Base-by-base conservation (phyloP, 2,888 invertebrate genomes). In the Andrena bucephala region DNA sequence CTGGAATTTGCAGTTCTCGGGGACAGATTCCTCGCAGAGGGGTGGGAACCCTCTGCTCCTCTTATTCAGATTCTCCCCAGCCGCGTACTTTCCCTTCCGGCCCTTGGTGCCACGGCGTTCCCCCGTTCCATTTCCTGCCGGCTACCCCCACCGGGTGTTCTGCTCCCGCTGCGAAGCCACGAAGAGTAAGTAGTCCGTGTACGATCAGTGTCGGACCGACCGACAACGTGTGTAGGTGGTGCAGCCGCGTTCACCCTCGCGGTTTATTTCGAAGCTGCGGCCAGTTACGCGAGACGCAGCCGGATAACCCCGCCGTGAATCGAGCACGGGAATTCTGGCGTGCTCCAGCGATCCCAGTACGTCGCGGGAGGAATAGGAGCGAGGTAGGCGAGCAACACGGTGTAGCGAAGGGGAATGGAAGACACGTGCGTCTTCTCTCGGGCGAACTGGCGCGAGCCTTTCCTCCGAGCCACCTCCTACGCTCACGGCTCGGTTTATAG, bases 141-240 rank as follows among this genome's bases (percentile, higher is more conserved):
- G 20, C 79, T 71, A 76, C 71, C 82, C 82, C 82, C 82, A 81
- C 82, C 67, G 75, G 65, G 65, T 24, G 60, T 54, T 75, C 62
- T 24, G 76, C 75, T 81, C 76, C 65, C 76, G 76, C 67, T 76
- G 82, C 57, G 71, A 76, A 75, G 71, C 71, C 76, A 36, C 71
- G 70, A 33, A 76, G 81, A 76, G 81, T 70, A 76, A 83, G 82
- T 76, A 76, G 88, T 85, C 77, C 69, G 81, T 80, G 85, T 79
- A 76, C 84, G 87, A 78, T 79, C 87, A 88, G 88, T 87, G 87
- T 86, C 81, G 84, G 79, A 79, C 77, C 78, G 84, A 75, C 86
- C 81, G 76, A 79, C 83, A 69, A 31, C 69, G 78, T 80, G 86
- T 74, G 77, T 71, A 80, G 71, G 60, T 60, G 65, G 68, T 42